Base-by-base conservation (phyloP, 2,888 invertebrate genomes). In the Hypomecis punctinalis region DNA sequence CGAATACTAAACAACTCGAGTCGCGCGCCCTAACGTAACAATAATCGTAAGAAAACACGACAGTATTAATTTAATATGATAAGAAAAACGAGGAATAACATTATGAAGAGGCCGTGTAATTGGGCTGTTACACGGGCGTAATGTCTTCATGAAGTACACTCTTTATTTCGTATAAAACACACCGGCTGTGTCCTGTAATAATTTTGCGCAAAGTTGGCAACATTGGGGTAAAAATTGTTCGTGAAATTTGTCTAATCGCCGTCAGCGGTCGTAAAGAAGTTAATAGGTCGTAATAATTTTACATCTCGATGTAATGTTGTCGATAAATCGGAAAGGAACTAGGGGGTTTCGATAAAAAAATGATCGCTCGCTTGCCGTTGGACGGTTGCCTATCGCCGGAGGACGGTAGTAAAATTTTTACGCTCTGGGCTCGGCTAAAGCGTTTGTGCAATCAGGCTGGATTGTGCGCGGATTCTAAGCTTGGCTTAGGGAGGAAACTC, bases 381-480 rank as follows among this genome's bases (percentile, higher is more conserved):
- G 74, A 78, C 76, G 72, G 72, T 78, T 72, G 71, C 64, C 78
- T 75, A 77, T 79, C 74, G 79, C 59, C 70, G 76, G 77, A 76
- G 80, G 77, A 77, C 70, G 81, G 79, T 69, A 77, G 80, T 83
- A 84, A 87, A 89, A 86, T 82, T 81, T 88, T 84, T 80, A 84
- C 84, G 83, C 81, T 81, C 79, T 75, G 76, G 80, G 76, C 81
- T 79, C 76, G 76, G 80, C 75, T 81, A 85, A 83, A 87, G 76
- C 86, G 86, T 86, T 88, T 89, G 85, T 85, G 88, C 90, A 91
- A 91, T 90, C 90, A 90, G 84, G 77, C 74, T 70, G 86, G 86
- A 89, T 90, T 89, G 89, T 88, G 80, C 74, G 76, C 56, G 73
- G 79, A 84, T 83, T 84, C 83, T 83, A 81, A 84, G 83, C 85